Percentiles rank a stretch among this genome's conserved stretches.
phyloP scores from a whole-genome alignment of 2,888 invertebrate species.

The Cataglyphis rosenhaueri region DNA sequence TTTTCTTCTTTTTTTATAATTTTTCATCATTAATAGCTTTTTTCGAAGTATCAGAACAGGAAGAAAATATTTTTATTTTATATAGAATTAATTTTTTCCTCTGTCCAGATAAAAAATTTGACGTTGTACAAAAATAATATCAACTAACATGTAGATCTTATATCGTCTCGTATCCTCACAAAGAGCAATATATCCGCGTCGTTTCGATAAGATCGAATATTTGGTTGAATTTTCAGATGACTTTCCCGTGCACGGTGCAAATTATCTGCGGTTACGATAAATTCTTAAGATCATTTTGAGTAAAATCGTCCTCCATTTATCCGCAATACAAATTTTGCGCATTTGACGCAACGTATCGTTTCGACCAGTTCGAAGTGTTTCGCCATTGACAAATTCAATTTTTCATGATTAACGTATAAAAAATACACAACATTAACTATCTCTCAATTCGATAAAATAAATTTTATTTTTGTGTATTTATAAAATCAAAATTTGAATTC shows the following conservation, averaged over 20 bases:
- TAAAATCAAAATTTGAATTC: neutral
- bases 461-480: neutral
- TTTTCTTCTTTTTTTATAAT: neutral
- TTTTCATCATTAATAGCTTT: neutral
- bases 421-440: neutral
- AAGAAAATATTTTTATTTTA: neutral
- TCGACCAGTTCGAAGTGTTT: neutral
- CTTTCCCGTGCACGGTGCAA: slow-evolving; percentile 17
- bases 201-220: slow-evolving; percentile 32
- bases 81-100: slow-evolving; percentile 5
- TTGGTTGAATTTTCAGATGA: slow-evolving; percentile 27
- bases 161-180: neutral
- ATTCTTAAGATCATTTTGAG: slow-evolving; percentile 22
- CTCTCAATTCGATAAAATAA: neutral
- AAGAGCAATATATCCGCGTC: slow-evolving; percentile 25
- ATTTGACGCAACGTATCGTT: slow-evolving; percentile 23
- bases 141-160: neutral
- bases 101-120: neutral
- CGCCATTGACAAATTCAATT: neutral
- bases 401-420: neutral
- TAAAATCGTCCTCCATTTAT: slow-evolving; percentile 5
- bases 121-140: neutral
- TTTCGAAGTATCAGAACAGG: neutral
- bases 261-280: slow-evolving; percentile 16
- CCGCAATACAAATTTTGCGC: slow-evolving; percentile 20